Percentiles rank a stretch among this genome's conserved stretches.
Evolutionary conservation across 2,113 vertebrate species (phyloP).

Genomic region (Cinclus mexicanus): DNA sequence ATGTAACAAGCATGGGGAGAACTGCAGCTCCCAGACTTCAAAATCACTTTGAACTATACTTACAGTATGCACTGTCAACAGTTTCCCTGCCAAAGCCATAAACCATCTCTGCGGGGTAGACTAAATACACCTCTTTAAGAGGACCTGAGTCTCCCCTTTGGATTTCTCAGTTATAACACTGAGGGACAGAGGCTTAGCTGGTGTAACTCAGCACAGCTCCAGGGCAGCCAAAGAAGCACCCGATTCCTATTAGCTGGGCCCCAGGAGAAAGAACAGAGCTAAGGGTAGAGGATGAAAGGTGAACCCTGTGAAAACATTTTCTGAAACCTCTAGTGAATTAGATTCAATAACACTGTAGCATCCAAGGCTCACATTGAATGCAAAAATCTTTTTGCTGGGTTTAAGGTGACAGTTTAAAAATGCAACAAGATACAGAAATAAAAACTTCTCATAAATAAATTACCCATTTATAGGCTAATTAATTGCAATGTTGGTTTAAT

Average conservation of each 20-base stretch:
- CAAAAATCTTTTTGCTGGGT: not conserved
- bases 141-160: not conserved
- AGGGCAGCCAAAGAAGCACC: not conserved
- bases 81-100: conserved; percentile 35
- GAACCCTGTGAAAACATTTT: conserved; percentile 26
- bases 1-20: not conserved
- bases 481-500: conserved; percentile 68
- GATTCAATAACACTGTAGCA: not conserved
- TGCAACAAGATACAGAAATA: not conserved
- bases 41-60: conserved; percentile 21
- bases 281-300: not conserved
- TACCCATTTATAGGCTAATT: conserved; percentile 31
- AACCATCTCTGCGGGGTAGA: not conserved
- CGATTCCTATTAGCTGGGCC: not conserved
- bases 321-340: not conserved
- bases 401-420: not conserved
- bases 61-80: not conserved
- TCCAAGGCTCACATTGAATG: not conserved
- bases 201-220: not conserved
- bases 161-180: not conserved
- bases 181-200: not conserved
- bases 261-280: not conserved
- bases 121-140: conserved; percentile 36
- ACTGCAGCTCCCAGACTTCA: not conserved
- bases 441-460: not conserved